Conservation (phyloP, 2,888 invertebrate species). For the Trachelus iudaicus region DNA sequence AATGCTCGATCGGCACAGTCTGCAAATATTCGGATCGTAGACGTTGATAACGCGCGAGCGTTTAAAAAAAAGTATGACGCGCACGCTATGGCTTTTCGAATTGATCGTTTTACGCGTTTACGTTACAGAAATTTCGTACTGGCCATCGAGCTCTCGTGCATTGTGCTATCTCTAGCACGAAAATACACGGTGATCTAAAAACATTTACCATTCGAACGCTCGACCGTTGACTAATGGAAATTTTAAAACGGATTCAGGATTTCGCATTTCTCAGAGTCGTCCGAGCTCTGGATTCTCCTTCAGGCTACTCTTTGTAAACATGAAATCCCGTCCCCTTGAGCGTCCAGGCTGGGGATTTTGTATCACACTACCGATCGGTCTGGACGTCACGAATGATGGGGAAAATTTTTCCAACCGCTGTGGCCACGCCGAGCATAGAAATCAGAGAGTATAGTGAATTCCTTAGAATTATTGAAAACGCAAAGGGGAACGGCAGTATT, state of each 20-base stretch:
- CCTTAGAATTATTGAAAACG: neutral
- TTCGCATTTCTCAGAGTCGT: neutral
- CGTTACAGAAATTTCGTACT: neutral
- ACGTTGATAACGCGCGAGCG: neutral
- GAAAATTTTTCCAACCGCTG: neutral
- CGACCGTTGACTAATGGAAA: neutral
- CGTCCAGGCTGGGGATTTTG: neutral
- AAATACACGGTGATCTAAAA: neutral
- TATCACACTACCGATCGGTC: neutral
- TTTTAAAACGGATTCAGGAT: neutral
- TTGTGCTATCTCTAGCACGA: neutral
- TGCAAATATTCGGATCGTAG: neutral
- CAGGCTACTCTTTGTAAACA: neutral
- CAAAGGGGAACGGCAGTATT: neutral
- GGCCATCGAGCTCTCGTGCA: neutral
- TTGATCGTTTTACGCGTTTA: neutral
- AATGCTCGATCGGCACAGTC: neutral
- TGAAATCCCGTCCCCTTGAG: neutral
- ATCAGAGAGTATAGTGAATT: conserved; percentile 3
- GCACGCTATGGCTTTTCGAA: neutral
- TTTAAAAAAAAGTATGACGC: neutral
- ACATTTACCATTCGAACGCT: neutral
- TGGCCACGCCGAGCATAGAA: neutral
- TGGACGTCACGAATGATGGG: neutral
- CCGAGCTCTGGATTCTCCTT: neutral